Percentiles rank a stretch among this genome's conserved stretches.
Conservation (phyloP, 2,113 vertebrate species). For the Clinocottus analis region DNA sequence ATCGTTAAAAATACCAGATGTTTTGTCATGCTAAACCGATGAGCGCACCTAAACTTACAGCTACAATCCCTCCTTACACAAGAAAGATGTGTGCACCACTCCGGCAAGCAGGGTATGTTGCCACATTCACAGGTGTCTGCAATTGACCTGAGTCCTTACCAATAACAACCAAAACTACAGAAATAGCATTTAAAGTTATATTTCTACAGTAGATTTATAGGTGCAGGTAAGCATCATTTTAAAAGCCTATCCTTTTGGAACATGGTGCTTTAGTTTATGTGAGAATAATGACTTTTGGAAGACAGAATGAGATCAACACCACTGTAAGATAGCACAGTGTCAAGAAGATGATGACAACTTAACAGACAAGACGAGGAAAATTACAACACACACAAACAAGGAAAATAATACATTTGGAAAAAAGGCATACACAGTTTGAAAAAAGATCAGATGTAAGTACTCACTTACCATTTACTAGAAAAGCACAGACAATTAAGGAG, state of each 20-base stretch:
- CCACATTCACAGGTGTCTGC: not conserved
- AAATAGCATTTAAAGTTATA: not conserved
- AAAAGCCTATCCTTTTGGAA: not conserved
- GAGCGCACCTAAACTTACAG: not conserved
- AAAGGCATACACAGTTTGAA: not conserved
- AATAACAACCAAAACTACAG: not conserved
- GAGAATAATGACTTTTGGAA: not conserved
- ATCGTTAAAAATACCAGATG: no score
- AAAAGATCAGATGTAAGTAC: conserved; percentile 10
- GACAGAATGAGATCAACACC: not conserved
- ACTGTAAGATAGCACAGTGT: not conserved
- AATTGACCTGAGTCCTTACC: not conserved
- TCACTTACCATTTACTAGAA: conserved; percentile 29
- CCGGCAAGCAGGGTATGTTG: not conserved
- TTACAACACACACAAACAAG: not conserved
- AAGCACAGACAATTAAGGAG: conserved; percentile 46
- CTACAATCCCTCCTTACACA: not conserved
- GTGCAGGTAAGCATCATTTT: not conserved
- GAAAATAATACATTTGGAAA: not conserved
- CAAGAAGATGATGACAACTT: not conserved
- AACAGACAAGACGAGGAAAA: not conserved
- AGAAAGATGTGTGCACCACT: not conserved
- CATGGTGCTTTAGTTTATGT: not conserved
- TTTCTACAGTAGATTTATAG: not conserved
- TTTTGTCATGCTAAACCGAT: no score